These are phyloP conservation scores for Lipophrys pholis DNA, from an alignment of 2,113 vertebrate species.

Conservation along the genomic window DNA sequence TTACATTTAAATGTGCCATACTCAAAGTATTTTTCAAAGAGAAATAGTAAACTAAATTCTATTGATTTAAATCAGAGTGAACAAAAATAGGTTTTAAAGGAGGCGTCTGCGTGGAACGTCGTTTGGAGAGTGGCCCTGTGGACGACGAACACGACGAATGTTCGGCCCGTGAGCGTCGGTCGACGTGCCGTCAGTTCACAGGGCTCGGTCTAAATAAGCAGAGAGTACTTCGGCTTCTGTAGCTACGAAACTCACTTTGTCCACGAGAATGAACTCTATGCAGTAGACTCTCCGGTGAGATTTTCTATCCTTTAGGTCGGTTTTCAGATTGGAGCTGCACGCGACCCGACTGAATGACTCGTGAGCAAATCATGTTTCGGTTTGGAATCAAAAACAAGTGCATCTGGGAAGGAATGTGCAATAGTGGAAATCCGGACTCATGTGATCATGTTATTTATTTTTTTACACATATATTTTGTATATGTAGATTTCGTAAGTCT, in stretches of 20 bases:
- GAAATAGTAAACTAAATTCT: slow-evolving; percentile 45
- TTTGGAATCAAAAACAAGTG: slow-evolving; percentile 48
- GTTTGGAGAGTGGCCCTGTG: slow-evolving; percentile 36
- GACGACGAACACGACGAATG: slow-evolving; percentile 32
- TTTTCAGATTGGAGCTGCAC: slow-evolving; percentile 66
- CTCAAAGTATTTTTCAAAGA: slow-evolving; percentile 70
- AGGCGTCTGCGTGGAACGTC: slow-evolving; percentile 11
- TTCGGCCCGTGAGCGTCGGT: slow-evolving; percentile 4
- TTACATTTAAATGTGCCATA: slow-evolving; percentile 80
- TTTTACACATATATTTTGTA: slow-evolving; percentile 85
- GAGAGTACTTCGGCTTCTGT: slow-evolving; percentile 62
- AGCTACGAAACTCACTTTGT: slow-evolving; percentile 60
- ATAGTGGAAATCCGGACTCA: slow-evolving; percentile 79
- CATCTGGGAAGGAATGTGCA: slow-evolving; percentile 80
- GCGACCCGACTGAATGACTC: slow-evolving; percentile 45
- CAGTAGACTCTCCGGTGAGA: slow-evolving; percentile 75
- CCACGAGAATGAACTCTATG: slow-evolving; percentile 76
- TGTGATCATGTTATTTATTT: slow-evolving; percentile 85
- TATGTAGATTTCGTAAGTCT: slow-evolving; percentile 79
- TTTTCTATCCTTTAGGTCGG: slow-evolving; percentile 71
- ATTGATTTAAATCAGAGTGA: slow-evolving; percentile 43
- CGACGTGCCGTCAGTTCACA: slow-evolving; percentile 27
- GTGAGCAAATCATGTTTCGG: slow-evolving; percentile 52
- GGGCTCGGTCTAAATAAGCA: slow-evolving; percentile 25
- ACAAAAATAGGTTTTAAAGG: slow-evolving; percentile 42